Percentiles rank a stretch among this genome's conserved stretches.
Evolutionary conservation across 2,888 invertebrate species (phyloP).

Genomic region (Mamestra brassicae): DNA sequence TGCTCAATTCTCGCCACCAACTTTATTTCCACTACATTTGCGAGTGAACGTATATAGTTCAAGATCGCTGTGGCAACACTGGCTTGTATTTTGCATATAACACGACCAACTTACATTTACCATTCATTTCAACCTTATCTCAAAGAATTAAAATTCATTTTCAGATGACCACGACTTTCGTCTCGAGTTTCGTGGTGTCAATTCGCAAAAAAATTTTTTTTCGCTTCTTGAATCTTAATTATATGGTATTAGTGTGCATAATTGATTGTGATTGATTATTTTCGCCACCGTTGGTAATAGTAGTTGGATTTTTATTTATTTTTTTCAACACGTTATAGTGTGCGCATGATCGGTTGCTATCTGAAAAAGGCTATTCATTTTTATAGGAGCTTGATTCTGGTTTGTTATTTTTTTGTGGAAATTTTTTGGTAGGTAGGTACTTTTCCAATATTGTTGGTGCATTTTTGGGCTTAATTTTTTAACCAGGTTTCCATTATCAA

Average conservation of each 20-base stretch:
- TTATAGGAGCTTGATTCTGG: slow-evolving; percentile 8
- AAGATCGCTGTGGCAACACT: slow-evolving; percentile 69
- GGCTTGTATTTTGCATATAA: slow-evolving; percentile 68
- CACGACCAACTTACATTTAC: slow-evolving; percentile 39
- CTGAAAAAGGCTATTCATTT: slow-evolving; percentile 45
- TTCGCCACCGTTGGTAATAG: slow-evolving; percentile 66
- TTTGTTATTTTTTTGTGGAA: slow-evolving; percentile 1
- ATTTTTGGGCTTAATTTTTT: not conserved
- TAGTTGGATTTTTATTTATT: slow-evolving; percentile 52
- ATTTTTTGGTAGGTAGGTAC: not conserved
- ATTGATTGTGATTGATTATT: slow-evolving; percentile 69
- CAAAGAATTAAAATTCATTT: slow-evolving; percentile 44
- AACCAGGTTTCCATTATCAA: not conserved
- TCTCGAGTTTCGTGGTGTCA: slow-evolving; percentile 47
- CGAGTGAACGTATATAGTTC: slow-evolving; percentile 70
- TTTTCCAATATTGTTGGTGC: not conserved
- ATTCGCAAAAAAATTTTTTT: slow-evolving; percentile 61
- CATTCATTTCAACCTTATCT: slow-evolving; percentile 49
- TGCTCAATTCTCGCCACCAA: slow-evolving; percentile 66
- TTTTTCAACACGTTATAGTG: slow-evolving; percentile 43
- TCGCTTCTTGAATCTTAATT: slow-evolving; percentile 66
- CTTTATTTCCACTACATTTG: slow-evolving; percentile 69
- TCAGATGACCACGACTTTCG: slow-evolving; percentile 26
- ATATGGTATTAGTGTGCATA: slow-evolving; percentile 64
- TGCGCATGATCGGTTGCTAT: slow-evolving; percentile 50